Base-by-base conservation (phyloP, 2,888 invertebrate genomes). In the Pachliopta kotzebuea region DNA sequence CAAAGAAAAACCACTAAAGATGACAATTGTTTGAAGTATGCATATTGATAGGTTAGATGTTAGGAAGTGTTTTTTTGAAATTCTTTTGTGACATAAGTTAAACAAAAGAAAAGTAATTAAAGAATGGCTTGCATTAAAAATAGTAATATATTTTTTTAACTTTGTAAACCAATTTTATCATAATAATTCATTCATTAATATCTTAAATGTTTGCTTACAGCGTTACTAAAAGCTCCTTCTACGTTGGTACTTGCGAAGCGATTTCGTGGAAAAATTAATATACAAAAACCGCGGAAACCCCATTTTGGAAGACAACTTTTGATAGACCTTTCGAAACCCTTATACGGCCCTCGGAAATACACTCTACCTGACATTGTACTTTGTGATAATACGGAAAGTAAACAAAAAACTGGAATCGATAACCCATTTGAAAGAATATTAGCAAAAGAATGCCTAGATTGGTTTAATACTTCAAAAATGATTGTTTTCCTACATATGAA, bases 231-330 rank as follows among this genome's bases (percentile, higher is more conserved):
- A 68, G 74, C 83, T 20, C 84, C 84, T 60, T 69, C 83, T 4
- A 88, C 92, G 0, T 76, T 93, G n/a, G 68, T 92, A 20, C 83
- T 94, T 73, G 91, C 93, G 8, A 94, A 94, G 77, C 91, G 96
- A 71, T 95, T 93, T 79, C 92, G 95, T 24, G 94, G 95, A 3
- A 96, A 96, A 88, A 95, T 96, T 60, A 96, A 97, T 76, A 93
- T 97, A 53, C 95, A 96, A 80, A 94, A 90, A 70, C 97, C 97
- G 0, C 93, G 92, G 75, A 86, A 93, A 59, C 94, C 95, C 0
- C 95, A 96, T 81, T 96, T 94, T 77, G 93, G 94, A 70, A 93
- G 94, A 69, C 95, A 95, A 21, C 91, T 93, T 70, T 90, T 95
- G 53, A 80, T 95, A 56, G 93, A 93, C 70, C 85, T 96, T n/a